These are phyloP conservation scores for Notiomystis cincta DNA, from an alignment of 2,113 vertebrate species.

Conservation along the genomic window DNA sequence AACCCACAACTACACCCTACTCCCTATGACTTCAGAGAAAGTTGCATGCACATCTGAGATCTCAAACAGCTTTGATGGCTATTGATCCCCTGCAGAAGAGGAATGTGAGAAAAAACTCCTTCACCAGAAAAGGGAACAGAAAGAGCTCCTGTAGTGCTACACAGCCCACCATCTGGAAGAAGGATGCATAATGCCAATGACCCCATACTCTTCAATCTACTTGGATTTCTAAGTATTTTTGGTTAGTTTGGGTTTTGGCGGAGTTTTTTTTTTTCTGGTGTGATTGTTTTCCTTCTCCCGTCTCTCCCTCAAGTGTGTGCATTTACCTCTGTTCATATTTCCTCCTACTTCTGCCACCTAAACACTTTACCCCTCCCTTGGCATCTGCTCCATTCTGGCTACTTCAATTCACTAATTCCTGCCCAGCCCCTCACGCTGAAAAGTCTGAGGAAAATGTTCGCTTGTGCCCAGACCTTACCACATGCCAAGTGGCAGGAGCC, in stretches of 20 bases:
- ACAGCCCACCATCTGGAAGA: not conserved
- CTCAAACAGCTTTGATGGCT: not conserved
- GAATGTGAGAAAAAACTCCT: not conserved
- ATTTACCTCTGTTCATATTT: not conserved
- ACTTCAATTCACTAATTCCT: not conserved
- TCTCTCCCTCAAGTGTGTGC: too few species aligned
- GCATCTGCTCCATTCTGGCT: not conserved
- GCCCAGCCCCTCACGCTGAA: accelerated
- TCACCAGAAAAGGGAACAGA: not conserved
- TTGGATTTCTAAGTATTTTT: not conserved
- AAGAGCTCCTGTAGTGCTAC: not conserved
- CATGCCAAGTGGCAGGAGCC: not conserved
- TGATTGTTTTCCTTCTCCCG: not conserved
- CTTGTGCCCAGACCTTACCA: not conserved
- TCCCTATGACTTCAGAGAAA: not conserved
- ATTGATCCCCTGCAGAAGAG: not conserved
- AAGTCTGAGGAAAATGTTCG: not conserved
- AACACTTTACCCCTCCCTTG: not conserved
- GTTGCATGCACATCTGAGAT: not conserved
- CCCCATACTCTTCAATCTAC: not conserved
- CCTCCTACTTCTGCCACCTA: not conserved
- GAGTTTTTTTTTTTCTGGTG: too few species aligned
- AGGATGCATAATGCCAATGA: not conserved
- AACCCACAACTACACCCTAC: not conserved
- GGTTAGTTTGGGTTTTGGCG: not conserved